Percentiles rank a stretch among this genome's conserved stretches.
phyloP scores from a whole-genome alignment of 2,888 invertebrate species.

The Bruchidius siliquastri region DNA sequence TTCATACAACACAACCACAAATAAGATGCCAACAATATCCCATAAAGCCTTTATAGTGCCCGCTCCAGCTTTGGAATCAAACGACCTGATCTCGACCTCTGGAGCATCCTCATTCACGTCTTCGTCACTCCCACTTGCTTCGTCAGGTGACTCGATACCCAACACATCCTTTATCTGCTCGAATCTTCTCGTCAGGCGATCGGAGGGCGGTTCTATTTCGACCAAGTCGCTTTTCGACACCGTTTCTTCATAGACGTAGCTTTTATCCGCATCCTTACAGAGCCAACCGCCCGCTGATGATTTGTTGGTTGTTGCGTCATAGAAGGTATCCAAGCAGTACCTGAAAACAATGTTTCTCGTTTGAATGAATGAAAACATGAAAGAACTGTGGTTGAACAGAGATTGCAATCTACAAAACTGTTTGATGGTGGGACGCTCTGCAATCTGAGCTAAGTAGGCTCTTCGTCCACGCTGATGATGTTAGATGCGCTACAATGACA shows the following conservation, averaged over 20 bases:
- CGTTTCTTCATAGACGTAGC: not conserved
- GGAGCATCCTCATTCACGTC: not conserved
- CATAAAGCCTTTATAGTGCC: not conserved
- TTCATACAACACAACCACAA: not conserved
- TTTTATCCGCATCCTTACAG: not conserved
- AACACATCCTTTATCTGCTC: not conserved
- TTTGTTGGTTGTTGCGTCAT: slow-evolving; percentile 9
- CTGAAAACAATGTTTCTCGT: slow-evolving; percentile 13
- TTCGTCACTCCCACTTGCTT: not conserved
- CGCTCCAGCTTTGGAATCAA: not conserved
- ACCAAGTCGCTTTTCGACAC: not conserved
- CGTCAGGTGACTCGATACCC: not conserved
- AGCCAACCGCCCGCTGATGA: slow-evolving; percentile 13
- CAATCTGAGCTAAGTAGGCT: too few species aligned
- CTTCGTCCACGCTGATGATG: too few species aligned
- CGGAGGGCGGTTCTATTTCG: not conserved
- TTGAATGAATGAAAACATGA: too few species aligned
- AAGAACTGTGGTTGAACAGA: too few species aligned
- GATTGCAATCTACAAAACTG: too few species aligned
- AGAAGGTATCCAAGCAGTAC: slow-evolving; percentile 22
- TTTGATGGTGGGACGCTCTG: too few species aligned
- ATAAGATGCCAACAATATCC: not conserved
- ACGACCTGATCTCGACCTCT: not conserved
- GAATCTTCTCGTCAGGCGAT: not conserved
- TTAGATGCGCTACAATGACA: too few species aligned